phyloP scores from a whole-genome alignment of 2,888 invertebrate genomes.

The Pristionchus exspectatus region DNA sequence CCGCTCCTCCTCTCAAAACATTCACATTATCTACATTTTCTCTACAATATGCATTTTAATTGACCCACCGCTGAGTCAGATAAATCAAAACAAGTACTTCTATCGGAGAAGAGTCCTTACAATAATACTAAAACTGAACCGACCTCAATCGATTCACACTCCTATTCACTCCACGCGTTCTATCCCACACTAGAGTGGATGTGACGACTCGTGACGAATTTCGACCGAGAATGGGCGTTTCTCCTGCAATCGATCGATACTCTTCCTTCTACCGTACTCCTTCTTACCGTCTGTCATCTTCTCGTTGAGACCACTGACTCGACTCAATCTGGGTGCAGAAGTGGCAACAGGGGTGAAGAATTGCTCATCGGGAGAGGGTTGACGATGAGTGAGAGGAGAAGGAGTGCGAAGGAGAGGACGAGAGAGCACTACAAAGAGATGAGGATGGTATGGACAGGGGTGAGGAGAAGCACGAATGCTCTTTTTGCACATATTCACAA shows the following conservation, averaged over 20 bases:
- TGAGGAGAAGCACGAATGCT: neutral
- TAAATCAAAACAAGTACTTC: neutral
- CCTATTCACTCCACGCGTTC: neutral
- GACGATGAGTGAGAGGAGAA: neutral
- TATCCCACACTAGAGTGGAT: neutral
- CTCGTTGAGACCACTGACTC: constrained; percentile 3
- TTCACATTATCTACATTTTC: no score
- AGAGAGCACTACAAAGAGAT: neutral
- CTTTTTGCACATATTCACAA: no score
- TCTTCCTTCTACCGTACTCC: neutral
- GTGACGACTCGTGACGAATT: neutral
- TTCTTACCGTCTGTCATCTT: neutral
- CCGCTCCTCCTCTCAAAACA: constrained; percentile 27
- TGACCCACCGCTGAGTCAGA: neutral
- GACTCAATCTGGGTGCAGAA: neutral
- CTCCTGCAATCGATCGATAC: constrained; percentile 25
- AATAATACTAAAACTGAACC: neutral
- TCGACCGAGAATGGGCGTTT: constrained; percentile 46
- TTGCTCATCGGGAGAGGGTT: constrained; percentile 2
- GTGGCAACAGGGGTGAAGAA: constrained; percentile 42
- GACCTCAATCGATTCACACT: neutral
- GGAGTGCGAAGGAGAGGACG: constrained; percentile 24
- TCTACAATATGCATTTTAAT: no score
- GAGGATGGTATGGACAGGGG: neutral
- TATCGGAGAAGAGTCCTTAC: no score